Evolutionary conservation across 1,140 invertebrate species (phyloP).

Genomic region (Propsilocerus akamusi): DNA sequence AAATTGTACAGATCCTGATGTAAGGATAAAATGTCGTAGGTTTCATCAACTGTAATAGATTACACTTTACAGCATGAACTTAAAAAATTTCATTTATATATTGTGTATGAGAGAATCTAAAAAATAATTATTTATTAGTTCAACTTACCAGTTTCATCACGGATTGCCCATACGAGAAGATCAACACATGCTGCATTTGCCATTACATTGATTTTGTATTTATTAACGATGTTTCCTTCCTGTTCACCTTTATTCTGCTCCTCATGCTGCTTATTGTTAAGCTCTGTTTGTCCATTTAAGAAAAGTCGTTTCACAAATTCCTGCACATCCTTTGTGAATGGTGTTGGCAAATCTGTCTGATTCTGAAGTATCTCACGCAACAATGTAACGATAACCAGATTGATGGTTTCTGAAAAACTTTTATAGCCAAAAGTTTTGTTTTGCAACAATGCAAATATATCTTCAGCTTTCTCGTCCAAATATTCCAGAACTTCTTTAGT

Average conservation of each 20-base stretch:
- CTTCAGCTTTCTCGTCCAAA: constrained; percentile 66
- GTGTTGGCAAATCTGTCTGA: constrained; percentile 69
- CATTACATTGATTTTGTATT: constrained; percentile 90
- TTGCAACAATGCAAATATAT: constrained; percentile 44
- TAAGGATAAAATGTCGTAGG: constrained; percentile 55
- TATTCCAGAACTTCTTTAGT: constrained; percentile 64
- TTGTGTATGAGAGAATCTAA: neutral
- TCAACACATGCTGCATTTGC: constrained; percentile 95
- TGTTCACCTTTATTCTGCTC: constrained; percentile 59
- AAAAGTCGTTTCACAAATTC: constrained; percentile 61
- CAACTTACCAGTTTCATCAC: constrained; percentile 81
- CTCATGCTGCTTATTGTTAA: constrained; percentile 67
- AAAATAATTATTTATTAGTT: neutral
- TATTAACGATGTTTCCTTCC: constrained; percentile 70
- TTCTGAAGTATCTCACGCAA: constrained; percentile 78
- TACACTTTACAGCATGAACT: neutral
- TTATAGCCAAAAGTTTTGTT: constrained; percentile 44
- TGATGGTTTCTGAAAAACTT: constrained; percentile 87
- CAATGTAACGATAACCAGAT: constrained; percentile 81
- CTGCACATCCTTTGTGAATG: constrained; percentile 82
- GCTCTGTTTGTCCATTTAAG: constrained; percentile 77
- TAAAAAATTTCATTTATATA: constrained; percentile 7
- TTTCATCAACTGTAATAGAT: constrained; percentile 49
- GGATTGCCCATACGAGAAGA: constrained; percentile 91
- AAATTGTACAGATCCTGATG: constrained; percentile 45